phyloP scores from a whole-genome alignment of 2,797 vertebrate species.

The Geotrypetes seraphini region DNA sequence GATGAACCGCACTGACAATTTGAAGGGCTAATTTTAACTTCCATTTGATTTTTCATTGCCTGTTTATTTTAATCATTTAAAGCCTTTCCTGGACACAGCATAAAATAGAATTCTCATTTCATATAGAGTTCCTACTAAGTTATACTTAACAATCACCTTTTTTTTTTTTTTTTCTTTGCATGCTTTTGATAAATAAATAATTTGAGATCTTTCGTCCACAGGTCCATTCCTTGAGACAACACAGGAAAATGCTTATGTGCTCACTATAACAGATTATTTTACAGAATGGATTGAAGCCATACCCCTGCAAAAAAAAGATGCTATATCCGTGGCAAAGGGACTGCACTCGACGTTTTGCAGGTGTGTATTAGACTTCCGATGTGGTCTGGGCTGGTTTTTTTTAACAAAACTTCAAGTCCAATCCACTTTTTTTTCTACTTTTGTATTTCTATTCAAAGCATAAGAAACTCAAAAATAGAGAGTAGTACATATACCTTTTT shows the following conservation, averaged over 20 bases:
- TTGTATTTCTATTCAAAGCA: too few relatives aligned
- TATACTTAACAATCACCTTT: background rate
- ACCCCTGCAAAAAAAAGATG: slow-evolving; percentile 65
- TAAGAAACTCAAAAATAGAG: too few relatives aligned
- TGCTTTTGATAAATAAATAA: background rate
- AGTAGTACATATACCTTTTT: too few relatives aligned
- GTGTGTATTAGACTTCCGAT: slow-evolving; percentile 29
- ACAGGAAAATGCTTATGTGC: slow-evolving; percentile 57
- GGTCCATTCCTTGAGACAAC: slow-evolving; percentile 71
- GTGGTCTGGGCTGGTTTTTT: background rate
- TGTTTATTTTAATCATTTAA: too few relatives aligned
- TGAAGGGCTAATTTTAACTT: background rate
- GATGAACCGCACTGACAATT: too few relatives aligned
- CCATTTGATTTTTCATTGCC: too few relatives aligned
- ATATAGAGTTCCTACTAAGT: too few relatives aligned
- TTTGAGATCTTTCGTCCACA: slow-evolving; percentile 26
- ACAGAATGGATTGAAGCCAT: slow-evolving; percentile 82
- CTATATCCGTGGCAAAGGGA: slow-evolving; percentile 62
- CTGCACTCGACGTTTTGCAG: slow-evolving; percentile 72
- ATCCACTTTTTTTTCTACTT: too few relatives aligned
- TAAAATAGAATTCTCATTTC: too few relatives aligned
- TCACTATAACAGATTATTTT: slow-evolving; percentile 70
- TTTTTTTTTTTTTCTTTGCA: background rate
- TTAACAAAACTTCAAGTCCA: too few relatives aligned
- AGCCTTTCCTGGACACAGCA: too few relatives aligned